Percentiles rank a stretch among this genome's conserved stretches.
Conservation (phyloP, 2,113 vertebrate genomes). For the Leptobrachium leishanense region DNA sequence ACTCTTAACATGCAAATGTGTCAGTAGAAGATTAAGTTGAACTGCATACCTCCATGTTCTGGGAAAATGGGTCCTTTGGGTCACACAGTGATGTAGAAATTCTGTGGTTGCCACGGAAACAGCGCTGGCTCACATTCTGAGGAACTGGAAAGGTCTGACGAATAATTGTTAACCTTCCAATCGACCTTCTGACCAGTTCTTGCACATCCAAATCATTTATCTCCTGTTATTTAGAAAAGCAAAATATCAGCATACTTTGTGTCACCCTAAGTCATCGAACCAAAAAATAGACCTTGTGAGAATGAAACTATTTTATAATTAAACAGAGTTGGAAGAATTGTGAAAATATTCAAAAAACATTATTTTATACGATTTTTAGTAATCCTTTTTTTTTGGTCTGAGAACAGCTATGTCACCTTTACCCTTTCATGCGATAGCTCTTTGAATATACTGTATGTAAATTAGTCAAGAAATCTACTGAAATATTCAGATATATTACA, state of each 20-base stretch:
- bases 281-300: background rate
- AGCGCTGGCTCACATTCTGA: constrained; percentile 91
- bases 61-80: constrained; percentile 89
- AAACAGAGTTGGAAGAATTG: background rate
- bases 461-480: background rate
- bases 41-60: constrained; percentile 87
- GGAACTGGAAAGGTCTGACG: constrained; percentile 92
- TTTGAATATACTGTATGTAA: too few relatives aligned
- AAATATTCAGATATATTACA: constrained; percentile 9
- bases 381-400: background rate
- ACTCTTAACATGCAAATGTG: background rate
- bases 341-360: background rate
- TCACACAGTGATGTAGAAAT: constrained; percentile 96
- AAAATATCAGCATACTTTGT: background rate
- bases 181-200: constrained; percentile 94
- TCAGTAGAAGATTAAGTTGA: constrained; percentile 2
- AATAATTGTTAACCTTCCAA: constrained; percentile 91
- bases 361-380: constrained; percentile 16
- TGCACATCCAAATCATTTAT: constrained; percentile 91
- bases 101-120: constrained; percentile 92
- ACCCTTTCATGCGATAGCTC: too few relatives aligned
- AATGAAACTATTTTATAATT: background rate
- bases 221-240: constrained; percentile 72
- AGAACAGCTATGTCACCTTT: background rate
- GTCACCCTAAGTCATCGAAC: background rate